Evolutionary conservation across 2,113 vertebrate species (phyloP).

Genomic region (Lipophrys pholis): DNA sequence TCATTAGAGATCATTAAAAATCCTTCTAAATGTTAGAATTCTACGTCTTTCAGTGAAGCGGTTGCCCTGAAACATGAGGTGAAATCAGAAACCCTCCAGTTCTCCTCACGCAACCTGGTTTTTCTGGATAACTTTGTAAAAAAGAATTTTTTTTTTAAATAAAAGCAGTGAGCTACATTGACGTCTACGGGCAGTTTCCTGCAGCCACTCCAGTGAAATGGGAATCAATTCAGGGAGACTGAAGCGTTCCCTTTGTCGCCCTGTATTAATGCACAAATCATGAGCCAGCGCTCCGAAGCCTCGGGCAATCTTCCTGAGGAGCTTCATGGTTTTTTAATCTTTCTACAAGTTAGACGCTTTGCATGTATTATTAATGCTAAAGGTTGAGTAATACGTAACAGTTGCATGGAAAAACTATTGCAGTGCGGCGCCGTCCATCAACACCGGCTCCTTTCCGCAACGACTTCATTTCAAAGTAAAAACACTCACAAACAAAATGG

Average conservation of each 20-base stretch:
- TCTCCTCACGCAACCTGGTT: conserved; percentile 14
- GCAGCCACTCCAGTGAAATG: conserved; percentile 42
- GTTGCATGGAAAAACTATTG: conserved; percentile 45
- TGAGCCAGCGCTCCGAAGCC: conserved; percentile 22
- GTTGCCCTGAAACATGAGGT: conserved; percentile 37
- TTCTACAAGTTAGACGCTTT: conserved; percentile 45
- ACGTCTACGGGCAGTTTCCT: conserved; percentile 37
- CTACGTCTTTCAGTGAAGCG: conserved; percentile 38
- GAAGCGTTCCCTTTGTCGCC: conserved; percentile 52
- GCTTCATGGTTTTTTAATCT: conserved; percentile 54
- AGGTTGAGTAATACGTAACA: conserved; percentile 36
- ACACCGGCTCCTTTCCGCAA: not conserved
- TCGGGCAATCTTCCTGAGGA: conserved; percentile 43
- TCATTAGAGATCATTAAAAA: conserved; percentile 38
- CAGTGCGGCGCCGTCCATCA: conserved; percentile 20
- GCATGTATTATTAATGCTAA: conserved; percentile 59
- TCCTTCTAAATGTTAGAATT: conserved; percentile 38
- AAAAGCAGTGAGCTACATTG: conserved; percentile 36
- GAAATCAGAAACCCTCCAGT: conserved; percentile 35
- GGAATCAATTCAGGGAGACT: conserved; percentile 31
- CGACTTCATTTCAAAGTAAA: conserved; percentile 30
- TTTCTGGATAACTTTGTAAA: conserved; percentile 33
- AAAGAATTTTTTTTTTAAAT: too few species aligned
- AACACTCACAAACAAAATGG: conserved; percentile 59
- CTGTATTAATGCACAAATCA: conserved; percentile 57